Conservation (phyloP, 2,113 vertebrate species). For the Thymallus thymallus region DNA sequence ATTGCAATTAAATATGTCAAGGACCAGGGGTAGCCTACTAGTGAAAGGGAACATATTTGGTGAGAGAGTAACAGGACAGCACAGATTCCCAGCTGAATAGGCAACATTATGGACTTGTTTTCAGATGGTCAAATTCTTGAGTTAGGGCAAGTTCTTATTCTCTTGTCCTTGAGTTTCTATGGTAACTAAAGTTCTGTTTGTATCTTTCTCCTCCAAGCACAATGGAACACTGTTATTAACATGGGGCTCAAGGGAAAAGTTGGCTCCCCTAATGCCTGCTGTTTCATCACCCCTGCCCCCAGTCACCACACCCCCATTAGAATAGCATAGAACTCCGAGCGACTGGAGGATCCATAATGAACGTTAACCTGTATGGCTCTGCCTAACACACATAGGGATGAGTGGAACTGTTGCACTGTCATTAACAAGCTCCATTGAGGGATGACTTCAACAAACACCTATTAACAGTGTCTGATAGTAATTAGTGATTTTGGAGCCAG, state of each 20-base stretch:
- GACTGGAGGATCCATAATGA: background rate
- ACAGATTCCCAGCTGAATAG: background rate
- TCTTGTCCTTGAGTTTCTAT: too few species aligned
- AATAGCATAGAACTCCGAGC: background rate
- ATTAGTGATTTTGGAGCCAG: slow-evolving; percentile 40
- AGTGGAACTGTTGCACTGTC: slow-evolving; percentile 9
- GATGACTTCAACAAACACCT: slow-evolving; percentile 19
- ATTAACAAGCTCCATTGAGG: slow-evolving; percentile 38
- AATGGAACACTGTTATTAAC: background rate
- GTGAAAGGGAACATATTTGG: too few species aligned
- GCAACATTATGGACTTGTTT: background rate
- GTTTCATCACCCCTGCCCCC: slow-evolving; percentile 4
- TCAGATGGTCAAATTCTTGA: background rate
- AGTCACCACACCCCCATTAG: background rate
- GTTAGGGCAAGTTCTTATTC: background rate
- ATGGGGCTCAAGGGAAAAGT: background rate
- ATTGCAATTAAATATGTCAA: too few species aligned
- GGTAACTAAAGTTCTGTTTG: background rate
- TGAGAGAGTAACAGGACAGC: too few species aligned
- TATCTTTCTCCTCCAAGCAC: background rate
- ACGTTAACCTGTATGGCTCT: background rate
- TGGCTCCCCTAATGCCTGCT: background rate
- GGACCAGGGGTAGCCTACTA: too few species aligned
- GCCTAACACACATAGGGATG: background rate
- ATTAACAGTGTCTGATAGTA: slow-evolving; percentile 35